Evolutionary conservation across 2,888 invertebrate genomes (phyloP).

Genomic region (Agriotes lineatus): DNA sequence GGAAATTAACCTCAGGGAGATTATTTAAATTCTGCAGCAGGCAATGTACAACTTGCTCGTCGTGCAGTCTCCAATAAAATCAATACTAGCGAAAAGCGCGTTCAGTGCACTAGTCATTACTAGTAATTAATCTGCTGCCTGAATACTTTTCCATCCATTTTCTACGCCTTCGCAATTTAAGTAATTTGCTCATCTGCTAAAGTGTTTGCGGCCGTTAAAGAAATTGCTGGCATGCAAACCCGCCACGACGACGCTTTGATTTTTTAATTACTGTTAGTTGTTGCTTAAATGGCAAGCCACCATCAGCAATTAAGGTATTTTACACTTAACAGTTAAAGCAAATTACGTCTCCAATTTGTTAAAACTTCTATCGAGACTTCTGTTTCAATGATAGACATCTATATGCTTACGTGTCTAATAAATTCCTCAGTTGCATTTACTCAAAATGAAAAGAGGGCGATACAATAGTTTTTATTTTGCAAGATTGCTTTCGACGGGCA

Average conservation of each 20-base stretch:
- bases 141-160: background rate
- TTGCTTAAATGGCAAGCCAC: too few species aligned
- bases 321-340: too few species aligned
- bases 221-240: background rate
- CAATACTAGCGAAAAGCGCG: constrained; percentile 7
- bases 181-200: background rate
- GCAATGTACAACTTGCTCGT: background rate
- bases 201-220: background rate
- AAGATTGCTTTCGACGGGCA: too few species aligned
- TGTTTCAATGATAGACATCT: too few species aligned
- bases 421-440: too few species aligned
- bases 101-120: constrained; percentile 5
- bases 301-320: too few species aligned
- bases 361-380: too few species aligned
- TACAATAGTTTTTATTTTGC: too few species aligned
- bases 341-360: too few species aligned
- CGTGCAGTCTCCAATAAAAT: background rate
- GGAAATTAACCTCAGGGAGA: too few species aligned
- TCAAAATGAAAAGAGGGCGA: too few species aligned
- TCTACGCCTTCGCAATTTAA: background rate
- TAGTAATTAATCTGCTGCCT: constrained; percentile 2
- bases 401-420: too few species aligned
- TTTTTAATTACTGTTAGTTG: background rate
- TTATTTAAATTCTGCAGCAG: background rate
- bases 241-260: background rate